phyloP scores from a whole-genome alignment of 2,888 invertebrate genomes.

The Caenorhabditis drosophilae region DNA sequence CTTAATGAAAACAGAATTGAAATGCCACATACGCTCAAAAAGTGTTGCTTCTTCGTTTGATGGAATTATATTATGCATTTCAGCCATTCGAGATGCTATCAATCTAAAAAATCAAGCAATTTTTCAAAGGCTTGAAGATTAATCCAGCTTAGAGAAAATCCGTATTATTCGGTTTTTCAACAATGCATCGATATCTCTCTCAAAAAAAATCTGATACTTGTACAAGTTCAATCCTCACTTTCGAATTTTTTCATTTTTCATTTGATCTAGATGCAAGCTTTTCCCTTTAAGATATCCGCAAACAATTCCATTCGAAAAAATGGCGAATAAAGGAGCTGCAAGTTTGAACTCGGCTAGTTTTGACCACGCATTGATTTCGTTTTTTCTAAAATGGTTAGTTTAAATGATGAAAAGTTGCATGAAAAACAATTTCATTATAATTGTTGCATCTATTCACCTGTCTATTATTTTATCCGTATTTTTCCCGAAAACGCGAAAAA shows the following conservation, averaged over 20 bases:
- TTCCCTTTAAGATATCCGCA: slow-evolving; percentile 83
- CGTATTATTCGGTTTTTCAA: not conserved
- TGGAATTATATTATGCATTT: slow-evolving; percentile 55
- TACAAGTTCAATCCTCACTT: slow-evolving; percentile 8
- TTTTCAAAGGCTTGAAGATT: too few relatives aligned
- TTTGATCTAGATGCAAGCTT: slow-evolving; percentile 67
- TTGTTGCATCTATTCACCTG: slow-evolving; percentile 38
- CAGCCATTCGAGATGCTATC: slow-evolving; percentile 54
- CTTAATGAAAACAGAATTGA: slow-evolving; percentile 17
- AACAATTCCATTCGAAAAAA: slow-evolving; percentile 89
- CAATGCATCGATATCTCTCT: not conserved
- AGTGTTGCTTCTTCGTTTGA: slow-evolving; percentile 29
- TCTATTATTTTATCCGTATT: slow-evolving; percentile 68
- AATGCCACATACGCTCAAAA: slow-evolving; percentile 41
- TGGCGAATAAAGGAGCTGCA: slow-evolving; percentile 86
- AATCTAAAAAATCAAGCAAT: slow-evolving; percentile 40
- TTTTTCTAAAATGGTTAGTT: too few relatives aligned
- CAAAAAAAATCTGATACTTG: not conserved
- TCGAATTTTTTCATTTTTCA: slow-evolving; percentile 60
- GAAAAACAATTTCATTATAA: too few relatives aligned
- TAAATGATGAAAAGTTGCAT: too few relatives aligned
- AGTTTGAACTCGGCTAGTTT: slow-evolving; percentile 70
- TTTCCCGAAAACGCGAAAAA: slow-evolving; percentile 68
- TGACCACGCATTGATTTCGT: slow-evolving; percentile 58
- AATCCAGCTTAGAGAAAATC: slow-evolving; percentile 3